A percentile compares a stretch with the other conserved stretches of the same genome.
Conservation (phyloP, 2,888 invertebrate genomes). For the Ormyrus thymus region DNA sequence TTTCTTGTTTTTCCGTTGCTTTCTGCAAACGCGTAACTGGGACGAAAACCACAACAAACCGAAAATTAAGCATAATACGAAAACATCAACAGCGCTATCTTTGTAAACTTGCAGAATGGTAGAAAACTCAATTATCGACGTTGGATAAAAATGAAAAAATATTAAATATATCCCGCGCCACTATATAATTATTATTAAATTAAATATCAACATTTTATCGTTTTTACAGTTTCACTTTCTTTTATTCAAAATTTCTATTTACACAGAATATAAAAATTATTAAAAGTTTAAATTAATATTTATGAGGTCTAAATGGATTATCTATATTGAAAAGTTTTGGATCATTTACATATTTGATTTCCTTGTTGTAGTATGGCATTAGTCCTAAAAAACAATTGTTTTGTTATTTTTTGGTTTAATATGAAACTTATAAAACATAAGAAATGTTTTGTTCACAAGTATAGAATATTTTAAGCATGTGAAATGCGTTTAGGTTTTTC, state of each 20-base stretch:
- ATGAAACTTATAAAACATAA: background rate
- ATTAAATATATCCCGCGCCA: slow-evolving; percentile 73
- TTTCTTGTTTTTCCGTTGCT: background rate
- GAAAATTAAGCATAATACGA: background rate
- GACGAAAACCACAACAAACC: slow-evolving; percentile 54
- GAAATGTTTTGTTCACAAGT: background rate
- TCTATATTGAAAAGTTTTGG: slow-evolving; percentile 94
- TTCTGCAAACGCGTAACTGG: slow-evolving; percentile 17
- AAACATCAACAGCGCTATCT: slow-evolving; percentile 24
- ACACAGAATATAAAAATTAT: slow-evolving; percentile 55
- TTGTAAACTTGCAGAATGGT: background rate
- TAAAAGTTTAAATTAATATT: slow-evolving; percentile 71
- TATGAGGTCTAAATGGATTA: slow-evolving; percentile 86
- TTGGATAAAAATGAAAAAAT: slow-evolving; percentile 15
- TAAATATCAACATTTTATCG: too few species aligned
- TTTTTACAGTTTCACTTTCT: slow-evolving; percentile 9
- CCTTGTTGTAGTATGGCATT: slow-evolving; percentile 90
- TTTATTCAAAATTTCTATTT: slow-evolving; percentile 46
- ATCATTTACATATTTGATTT: slow-evolving; percentile 87
- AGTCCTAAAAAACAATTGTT: slow-evolving; percentile 76
- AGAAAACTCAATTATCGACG: slow-evolving; percentile 3
- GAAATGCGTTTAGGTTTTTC: background rate
- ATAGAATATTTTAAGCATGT: background rate
- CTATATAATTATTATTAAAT: slow-evolving; percentile 84
- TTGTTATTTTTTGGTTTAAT: background rate